phyloP scores from a whole-genome alignment of 2,888 invertebrate genomes.

The Periphyllus acericola region DNA sequence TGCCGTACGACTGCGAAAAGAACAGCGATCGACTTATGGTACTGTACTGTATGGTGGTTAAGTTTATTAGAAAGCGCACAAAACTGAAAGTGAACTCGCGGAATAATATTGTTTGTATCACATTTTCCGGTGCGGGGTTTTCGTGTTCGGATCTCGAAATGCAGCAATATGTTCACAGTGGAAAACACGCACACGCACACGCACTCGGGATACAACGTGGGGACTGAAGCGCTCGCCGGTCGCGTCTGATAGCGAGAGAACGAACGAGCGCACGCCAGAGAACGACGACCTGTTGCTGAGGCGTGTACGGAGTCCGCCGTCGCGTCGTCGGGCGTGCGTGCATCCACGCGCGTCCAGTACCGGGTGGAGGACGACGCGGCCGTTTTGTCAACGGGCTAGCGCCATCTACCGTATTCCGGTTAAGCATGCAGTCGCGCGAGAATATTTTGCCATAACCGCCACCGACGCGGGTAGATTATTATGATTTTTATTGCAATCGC shows the following conservation, averaged over 20 bases:
- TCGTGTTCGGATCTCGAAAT: not conserved
- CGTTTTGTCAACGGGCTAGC: not conserved
- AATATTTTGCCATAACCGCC: no score
- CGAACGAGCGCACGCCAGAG: conserved; percentile 46
- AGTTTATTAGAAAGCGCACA: not conserved
- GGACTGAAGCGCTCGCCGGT: conserved; percentile 54
- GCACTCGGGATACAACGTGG: conserved; percentile 32
- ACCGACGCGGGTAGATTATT: no score
- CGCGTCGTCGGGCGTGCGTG: conserved; percentile 35
- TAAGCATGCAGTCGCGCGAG: no score
- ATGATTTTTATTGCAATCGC: no score
- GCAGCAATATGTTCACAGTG: not conserved
- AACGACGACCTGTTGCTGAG: conserved; percentile 61
- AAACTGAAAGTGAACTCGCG: not conserved
- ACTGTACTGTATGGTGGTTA: no score
- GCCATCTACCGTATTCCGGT: conserved; percentile 22
- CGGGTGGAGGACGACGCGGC: not conserved
- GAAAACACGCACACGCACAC: conserved; percentile 3
- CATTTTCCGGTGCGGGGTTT: conserved; percentile 30
- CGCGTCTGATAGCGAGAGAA: conserved; percentile 49
- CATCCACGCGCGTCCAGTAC: conserved; percentile 4
- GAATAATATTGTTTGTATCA: conserved; percentile 19
- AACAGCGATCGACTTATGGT: not conserved
- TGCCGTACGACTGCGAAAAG: not conserved
- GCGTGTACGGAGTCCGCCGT: conserved; percentile 42